Conservation (phyloP, 2,888 invertebrate species). For the Sinelater perroti region DNA sequence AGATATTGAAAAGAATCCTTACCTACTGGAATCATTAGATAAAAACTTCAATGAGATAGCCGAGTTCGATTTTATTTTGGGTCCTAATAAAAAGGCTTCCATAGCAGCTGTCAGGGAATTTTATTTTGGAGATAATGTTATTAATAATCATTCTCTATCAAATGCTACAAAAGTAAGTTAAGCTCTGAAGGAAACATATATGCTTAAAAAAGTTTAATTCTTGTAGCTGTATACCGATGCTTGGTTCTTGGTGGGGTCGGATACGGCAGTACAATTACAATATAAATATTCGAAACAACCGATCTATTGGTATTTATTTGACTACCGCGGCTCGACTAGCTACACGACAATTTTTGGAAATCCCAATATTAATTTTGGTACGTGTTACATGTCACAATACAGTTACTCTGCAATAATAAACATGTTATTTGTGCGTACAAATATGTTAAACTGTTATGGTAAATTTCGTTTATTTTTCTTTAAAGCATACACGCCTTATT, state of each 20-base stretch:
- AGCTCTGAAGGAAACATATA: conserved; percentile 34
- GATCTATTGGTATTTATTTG: conserved; percentile 73
- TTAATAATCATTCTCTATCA: conserved; percentile 56
- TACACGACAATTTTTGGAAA: conserved; percentile 78
- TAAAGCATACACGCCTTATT: no score
- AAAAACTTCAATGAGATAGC: no score
- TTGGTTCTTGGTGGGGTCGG: conserved; percentile 73
- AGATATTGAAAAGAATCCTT: no score
- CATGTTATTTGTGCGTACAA: neutral
- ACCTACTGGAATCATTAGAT: no score
- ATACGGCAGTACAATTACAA: conserved; percentile 68
- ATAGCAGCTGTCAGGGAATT: conserved; percentile 59
- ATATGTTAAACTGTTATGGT: neutral
- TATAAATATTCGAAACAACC: conserved; percentile 64
- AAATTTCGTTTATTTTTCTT: neutral
- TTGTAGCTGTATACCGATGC: conserved; percentile 76
- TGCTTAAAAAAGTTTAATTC: neutral
- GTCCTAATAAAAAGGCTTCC: conserved; percentile 46
- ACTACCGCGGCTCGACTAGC: conserved; percentile 72
- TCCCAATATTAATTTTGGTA: conserved; percentile 68
- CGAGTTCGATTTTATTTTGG: no score
- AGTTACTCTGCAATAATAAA: neutral
- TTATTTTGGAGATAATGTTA: conserved; percentile 58
- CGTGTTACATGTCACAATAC: neutral
- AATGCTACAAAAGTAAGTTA: conserved; percentile 59